Evolutionary conservation across 2,113 vertebrate species (phyloP).

Genomic region (Aegypius monachus): DNA sequence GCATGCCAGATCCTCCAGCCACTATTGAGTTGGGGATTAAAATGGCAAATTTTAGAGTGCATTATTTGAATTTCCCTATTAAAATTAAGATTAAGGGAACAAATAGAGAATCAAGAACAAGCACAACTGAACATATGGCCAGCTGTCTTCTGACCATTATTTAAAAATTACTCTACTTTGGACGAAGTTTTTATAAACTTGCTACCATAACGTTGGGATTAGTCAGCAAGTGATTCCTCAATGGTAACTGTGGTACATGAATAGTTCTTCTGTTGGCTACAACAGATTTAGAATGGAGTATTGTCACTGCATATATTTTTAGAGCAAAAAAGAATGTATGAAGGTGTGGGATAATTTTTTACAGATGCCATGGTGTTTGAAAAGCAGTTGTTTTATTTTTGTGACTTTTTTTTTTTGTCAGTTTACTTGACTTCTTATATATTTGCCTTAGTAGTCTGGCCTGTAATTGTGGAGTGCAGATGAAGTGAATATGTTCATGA

Average conservation of each 20-base stretch:
- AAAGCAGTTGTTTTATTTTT: neutral
- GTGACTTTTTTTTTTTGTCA: neutral
- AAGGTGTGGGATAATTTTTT: neutral
- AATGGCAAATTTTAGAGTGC: neutral
- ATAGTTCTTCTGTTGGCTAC: neutral
- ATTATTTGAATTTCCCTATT: neutral
- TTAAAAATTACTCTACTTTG: neutral
- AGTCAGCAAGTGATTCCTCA: neutral
- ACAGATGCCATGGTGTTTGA: neutral
- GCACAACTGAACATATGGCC: neutral
- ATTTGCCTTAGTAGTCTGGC: neutral
- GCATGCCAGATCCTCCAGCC: neutral
- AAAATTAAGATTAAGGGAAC: neutral
- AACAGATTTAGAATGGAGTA: neutral
- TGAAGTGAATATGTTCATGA: neutral
- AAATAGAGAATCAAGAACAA: neutral
- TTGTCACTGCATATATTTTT: neutral
- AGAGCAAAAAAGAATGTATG: neutral
- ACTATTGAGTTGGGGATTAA: neutral
- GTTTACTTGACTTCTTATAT: neutral
- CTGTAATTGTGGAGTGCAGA: neutral
- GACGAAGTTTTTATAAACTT: neutral
- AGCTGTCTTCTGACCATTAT: neutral
- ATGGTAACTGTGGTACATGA: neutral
- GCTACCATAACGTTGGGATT: accelerated